Evolutionary conservation across 2,797 vertebrate species (phyloP).

Genomic region (Percopsis omiscomaycus): DNA sequence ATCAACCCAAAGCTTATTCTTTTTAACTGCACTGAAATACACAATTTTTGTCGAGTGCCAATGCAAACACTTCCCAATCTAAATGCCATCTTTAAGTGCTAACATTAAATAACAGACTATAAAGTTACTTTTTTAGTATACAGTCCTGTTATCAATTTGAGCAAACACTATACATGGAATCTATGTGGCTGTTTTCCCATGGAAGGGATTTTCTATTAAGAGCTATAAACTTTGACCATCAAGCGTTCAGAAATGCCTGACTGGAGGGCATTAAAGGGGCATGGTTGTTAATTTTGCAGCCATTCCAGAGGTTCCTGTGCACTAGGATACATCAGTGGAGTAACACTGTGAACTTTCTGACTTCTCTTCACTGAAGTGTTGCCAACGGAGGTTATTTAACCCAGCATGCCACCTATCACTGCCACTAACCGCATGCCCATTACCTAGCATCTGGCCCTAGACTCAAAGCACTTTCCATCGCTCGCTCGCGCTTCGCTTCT

Average conservation of each 20-base stretch:
- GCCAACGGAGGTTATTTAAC: conserved; percentile 37
- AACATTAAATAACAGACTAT: background rate
- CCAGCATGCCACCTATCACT: conserved; percentile 29
- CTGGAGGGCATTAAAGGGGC: conserved; percentile 35
- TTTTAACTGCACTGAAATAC: no score
- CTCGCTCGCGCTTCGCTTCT: conserved; percentile 22
- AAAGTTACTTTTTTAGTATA: background rate
- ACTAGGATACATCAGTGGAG: conserved; percentile 19
- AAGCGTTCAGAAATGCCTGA: conserved; percentile 30
- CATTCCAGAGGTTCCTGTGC: conserved; percentile 16
- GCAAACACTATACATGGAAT: background rate
- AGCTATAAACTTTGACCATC: conserved; percentile 12
- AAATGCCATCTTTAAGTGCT: no score
- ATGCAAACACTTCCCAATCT: no score
- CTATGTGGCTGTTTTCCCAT: conserved; percentile 16
- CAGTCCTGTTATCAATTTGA: background rate
- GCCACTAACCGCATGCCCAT: conserved; percentile 46
- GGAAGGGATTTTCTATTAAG: conserved; percentile 12
- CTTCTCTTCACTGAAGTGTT: conserved; percentile 39
- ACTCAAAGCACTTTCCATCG: conserved; percentile 30
- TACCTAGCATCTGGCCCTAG: conserved; percentile 41
- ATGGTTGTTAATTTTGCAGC: conserved; percentile 29
- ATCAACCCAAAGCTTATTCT: no score
- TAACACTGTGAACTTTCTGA: conserved; percentile 17
- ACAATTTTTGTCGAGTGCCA: no score